These are phyloP conservation scores for Pachycephala philippinensis DNA, from an alignment of 2,113 vertebrate genomes.

Conservation along the genomic window DNA sequence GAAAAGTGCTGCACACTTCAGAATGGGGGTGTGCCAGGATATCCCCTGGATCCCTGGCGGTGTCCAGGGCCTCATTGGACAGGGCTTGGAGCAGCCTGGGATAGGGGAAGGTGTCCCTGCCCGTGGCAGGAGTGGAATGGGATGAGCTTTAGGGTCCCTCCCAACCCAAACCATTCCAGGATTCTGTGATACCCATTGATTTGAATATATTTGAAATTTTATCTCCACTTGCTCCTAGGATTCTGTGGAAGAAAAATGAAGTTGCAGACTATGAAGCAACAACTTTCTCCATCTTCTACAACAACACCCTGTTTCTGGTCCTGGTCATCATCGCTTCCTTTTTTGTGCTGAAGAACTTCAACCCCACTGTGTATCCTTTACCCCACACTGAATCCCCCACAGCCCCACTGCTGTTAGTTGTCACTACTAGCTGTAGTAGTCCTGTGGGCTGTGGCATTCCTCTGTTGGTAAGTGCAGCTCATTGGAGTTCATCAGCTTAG, in stretches of 20 bases:
- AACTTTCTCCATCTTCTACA: slow-evolving; percentile 99
- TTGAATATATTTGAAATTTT: not conserved
- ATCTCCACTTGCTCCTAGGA: slow-evolving; percentile 69
- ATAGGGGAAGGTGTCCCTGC: not conserved
- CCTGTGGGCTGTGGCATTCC: not conserved
- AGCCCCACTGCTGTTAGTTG: rapidly evolving
- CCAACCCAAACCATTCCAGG: not conserved
- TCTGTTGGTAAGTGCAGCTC: not conserved
- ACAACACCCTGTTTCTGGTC: slow-evolving; percentile 95
- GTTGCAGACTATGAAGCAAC: slow-evolving; percentile 98
- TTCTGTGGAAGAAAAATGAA: slow-evolving; percentile 99
- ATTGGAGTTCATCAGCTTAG: not conserved
- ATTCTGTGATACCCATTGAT: not conserved
- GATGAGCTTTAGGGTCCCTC: not conserved
- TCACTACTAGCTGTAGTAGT: rapidly evolving
- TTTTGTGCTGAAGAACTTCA: slow-evolving; percentile 97
- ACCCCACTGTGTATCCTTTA: slow-evolving; percentile 98
- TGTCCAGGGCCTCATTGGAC: not conserved
- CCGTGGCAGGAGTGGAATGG: not conserved
- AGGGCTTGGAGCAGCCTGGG: not conserved
- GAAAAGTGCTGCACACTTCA: not conserved
- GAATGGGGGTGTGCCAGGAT: not conserved
- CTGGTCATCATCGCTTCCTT: slow-evolving; percentile 94
- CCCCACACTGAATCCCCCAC: rapidly evolving
- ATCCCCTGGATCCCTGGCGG: not conserved